Evolutionary conservation across 2,888 invertebrate species (phyloP).

Genomic region (Pollenia labialis): DNA sequence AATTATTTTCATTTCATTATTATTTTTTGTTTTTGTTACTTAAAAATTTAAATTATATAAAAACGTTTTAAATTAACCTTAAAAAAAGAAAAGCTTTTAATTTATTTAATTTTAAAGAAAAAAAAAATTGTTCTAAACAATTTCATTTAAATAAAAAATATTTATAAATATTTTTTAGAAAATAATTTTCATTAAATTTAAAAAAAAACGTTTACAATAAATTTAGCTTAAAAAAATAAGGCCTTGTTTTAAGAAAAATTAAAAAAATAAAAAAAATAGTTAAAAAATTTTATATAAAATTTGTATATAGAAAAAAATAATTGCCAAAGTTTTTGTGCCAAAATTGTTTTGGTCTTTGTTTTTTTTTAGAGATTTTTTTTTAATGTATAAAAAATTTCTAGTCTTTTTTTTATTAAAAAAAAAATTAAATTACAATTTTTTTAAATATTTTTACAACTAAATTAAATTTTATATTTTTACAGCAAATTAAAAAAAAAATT

Average conservation of each 20-base stretch:
- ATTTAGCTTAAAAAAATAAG: constrained; percentile 73
- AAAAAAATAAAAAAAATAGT: constrained; percentile 56
- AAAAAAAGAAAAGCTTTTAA: constrained; percentile 69
- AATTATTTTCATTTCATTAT: constrained; percentile 46
- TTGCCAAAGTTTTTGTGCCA: constrained; percentile 71
- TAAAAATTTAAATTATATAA: constrained; percentile 43
- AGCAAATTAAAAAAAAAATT: constrained; percentile 42
- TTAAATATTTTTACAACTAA: constrained; percentile 53
- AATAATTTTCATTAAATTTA: constrained; percentile 33
- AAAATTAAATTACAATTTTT: constrained; percentile 8
- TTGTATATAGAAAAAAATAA: constrained; percentile 68
- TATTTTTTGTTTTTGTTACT: constrained; percentile 39
- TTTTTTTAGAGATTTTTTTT: constrained; percentile 20
- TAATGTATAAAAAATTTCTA: constrained; percentile 63
- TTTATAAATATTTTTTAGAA: constrained; percentile 34
- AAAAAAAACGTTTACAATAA: constrained; percentile 33
- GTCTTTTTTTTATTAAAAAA: constrained; percentile 61
- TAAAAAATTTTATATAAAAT: constrained; percentile 42
- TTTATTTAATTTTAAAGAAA: constrained; percentile 13
- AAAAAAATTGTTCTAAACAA: constrained; percentile 72
- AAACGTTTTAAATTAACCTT: constrained; percentile 32
- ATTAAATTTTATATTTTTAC: constrained; percentile 47
- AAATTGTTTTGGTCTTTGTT: constrained; percentile 69
- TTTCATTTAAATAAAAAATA: constrained; percentile 65
- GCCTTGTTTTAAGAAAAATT: constrained; percentile 68